Percentiles rank a stretch among this genome's conserved stretches.
These are phyloP conservation scores for Myotis daubentonii DNA, from an alignment of 2,797 vertebrate species.

Conservation along the genomic window DNA sequence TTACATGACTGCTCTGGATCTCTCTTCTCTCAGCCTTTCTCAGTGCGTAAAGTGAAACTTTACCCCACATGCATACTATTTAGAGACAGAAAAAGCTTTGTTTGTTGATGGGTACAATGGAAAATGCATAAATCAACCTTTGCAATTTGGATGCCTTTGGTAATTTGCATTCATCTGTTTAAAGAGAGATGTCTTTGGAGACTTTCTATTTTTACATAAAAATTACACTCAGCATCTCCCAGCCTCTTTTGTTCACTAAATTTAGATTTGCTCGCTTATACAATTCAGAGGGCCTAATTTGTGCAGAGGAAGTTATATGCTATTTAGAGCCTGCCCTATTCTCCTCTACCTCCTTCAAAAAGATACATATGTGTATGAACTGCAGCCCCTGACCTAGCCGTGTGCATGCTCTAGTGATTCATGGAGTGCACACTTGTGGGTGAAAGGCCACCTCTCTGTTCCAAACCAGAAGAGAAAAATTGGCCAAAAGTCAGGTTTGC, in stretches of 20 bases:
- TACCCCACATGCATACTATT: conserved; percentile 75
- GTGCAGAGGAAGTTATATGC: background rate
- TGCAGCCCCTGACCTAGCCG: fast-evolving
- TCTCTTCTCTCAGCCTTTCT: conserved; percentile 61
- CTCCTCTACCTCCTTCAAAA: background rate
- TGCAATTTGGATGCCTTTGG: conserved; percentile 76
- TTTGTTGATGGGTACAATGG: conserved; percentile 73
- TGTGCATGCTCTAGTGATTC: background rate
- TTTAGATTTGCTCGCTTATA: conserved; percentile 73
- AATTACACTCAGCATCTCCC: conserved; percentile 56
- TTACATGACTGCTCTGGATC: conserved; percentile 67
- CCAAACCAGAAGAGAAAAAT: conserved; percentile 10
- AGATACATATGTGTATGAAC: background rate
- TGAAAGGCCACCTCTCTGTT: background rate
- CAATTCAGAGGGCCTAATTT: conserved; percentile 70
- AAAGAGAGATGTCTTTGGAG: conserved; percentile 78
- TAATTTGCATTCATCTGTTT: conserved; percentile 79
- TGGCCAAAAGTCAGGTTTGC: conserved; percentile 5
- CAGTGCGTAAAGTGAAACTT: conserved; percentile 72
- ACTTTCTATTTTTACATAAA: conserved; percentile 68
- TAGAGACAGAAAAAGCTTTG: conserved; percentile 70
- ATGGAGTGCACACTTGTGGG: background rate
- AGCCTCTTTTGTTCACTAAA: conserved; percentile 66
- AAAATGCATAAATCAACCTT: conserved; percentile 78
- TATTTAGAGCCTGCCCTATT: background rate